Evolutionary conservation across 2,888 invertebrate species (phyloP).

Genomic region (Teleiodes luculella): DNA sequence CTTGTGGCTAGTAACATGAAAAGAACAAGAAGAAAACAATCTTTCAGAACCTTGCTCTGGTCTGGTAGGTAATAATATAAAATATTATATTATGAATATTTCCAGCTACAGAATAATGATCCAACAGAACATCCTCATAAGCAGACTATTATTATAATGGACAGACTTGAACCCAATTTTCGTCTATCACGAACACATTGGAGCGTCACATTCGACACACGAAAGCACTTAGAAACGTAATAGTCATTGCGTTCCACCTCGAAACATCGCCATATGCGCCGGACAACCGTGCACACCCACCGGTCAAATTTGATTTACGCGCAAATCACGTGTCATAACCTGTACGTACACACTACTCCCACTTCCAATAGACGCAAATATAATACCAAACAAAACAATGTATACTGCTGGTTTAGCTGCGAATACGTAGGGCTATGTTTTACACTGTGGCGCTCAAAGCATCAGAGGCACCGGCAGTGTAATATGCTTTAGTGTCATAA

Average conservation of each 20-base stretch:
- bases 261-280: slow-evolving; percentile 73
- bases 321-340: slow-evolving; percentile 76
- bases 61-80: too few relatives aligned
- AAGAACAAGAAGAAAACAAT: too few relatives aligned
- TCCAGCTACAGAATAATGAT: neutral
- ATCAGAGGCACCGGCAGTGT: neutral
- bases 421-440: neutral
- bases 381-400: neutral
- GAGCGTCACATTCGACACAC: slow-evolving; percentile 57
- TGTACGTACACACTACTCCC: slow-evolving; percentile 42
- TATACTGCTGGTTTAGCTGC: neutral
- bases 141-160: neutral
- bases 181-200: slow-evolving; percentile 56
- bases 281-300: slow-evolving; percentile 70
- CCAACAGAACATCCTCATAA: too few relatives aligned
- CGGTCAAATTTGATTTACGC: slow-evolving; percentile 79
- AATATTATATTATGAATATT: too few relatives aligned
- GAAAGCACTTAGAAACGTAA: slow-evolving; percentile 62
- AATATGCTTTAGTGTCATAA: slow-evolving; percentile 49
- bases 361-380: slow-evolving; percentile 26
- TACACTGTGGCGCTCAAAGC: neutral
- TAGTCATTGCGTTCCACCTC: slow-evolving; percentile 50
- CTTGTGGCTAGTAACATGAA: too few relatives aligned
- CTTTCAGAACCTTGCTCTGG: too few relatives aligned
- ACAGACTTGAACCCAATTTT: slow-evolving; percentile 29